A percentile compares a stretch with the other conserved stretches of the same genome.
phyloP scores from a whole-genome alignment of 1,140 invertebrate genomes.

The Drosophila gunungcola region DNA sequence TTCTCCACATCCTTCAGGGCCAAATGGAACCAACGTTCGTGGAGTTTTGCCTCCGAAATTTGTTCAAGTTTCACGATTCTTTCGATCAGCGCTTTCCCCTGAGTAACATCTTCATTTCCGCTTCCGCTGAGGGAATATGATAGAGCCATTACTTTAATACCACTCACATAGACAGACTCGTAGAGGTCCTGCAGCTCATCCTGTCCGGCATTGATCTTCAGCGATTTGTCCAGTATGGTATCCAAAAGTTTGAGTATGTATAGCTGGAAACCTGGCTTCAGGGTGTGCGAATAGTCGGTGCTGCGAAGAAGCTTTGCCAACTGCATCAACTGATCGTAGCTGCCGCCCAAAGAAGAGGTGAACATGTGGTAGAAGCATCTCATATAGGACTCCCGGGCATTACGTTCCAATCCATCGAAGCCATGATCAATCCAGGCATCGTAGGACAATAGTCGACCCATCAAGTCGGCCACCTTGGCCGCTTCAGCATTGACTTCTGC shows the following conservation, averaged over 20 bases:
- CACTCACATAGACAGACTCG: constrained; percentile 51
- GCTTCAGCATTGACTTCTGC: constrained; percentile 56
- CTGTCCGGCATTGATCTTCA: constrained; percentile 25
- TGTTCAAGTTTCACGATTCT: constrained; percentile 39
- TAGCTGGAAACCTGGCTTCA: constrained; percentile 57
- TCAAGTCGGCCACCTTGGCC: constrained; percentile 69
- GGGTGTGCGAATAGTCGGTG: constrained; percentile 83
- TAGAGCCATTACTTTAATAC: constrained; percentile 66
- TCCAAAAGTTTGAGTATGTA: constrained; percentile 64
- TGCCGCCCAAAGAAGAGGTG: constrained; percentile 87
- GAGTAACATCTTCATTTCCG: constrained; percentile 1
- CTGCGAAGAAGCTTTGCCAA: constrained; percentile 75
- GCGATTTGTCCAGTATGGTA: constrained; percentile 58
- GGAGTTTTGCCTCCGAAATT: constrained; percentile 32
- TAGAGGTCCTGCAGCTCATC: constrained; percentile 50
- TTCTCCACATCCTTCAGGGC: constrained; percentile 66
- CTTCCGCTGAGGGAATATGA: constrained; percentile 24
- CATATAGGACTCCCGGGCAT: constrained; percentile 70
- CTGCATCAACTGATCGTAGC: constrained; percentile 82
- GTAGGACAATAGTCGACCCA: constrained; percentile 72
- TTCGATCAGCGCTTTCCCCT: constrained; percentile 35
- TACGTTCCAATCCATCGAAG: constrained; percentile 66
- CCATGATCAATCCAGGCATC: constrained; percentile 74
- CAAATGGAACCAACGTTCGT: constrained; percentile 59
- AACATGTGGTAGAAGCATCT: constrained; percentile 86